Evolutionary conservation across 2,888 invertebrate genomes (phyloP).

Genomic region (Cryptus armator): DNA sequence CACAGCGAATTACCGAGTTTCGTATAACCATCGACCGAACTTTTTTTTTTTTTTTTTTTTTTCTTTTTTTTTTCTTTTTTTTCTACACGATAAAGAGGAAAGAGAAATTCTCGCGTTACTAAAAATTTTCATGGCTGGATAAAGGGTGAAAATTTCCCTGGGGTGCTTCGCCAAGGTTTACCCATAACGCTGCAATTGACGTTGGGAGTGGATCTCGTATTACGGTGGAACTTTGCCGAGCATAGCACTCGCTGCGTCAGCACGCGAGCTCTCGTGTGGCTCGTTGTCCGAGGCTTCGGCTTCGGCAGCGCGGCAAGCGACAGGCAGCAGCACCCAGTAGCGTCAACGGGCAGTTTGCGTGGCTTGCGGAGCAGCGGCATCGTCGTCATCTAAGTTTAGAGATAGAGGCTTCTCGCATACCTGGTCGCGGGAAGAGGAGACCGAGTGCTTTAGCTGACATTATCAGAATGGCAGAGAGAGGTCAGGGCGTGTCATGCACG

Average conservation of each 20-base stretch:
- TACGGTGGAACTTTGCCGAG: not conserved
- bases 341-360: constrained; percentile 23
- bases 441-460: constrained; percentile 79
- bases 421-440: constrained; percentile 61
- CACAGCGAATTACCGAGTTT: too few species aligned
- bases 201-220: not conserved
- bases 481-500: constrained; percentile 78
- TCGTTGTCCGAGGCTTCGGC: constrained; percentile 14
- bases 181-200: not conserved
- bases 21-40: too few species aligned
- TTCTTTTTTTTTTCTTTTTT: too few species aligned
- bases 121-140: not conserved
- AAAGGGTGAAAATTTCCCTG: not conserved
- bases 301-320: not conserved
- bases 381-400: constrained; percentile 80
- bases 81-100: too few species aligned
- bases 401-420: constrained; percentile 76
- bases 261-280: constrained; percentile 42
- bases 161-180: not conserved
- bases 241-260: constrained; percentile 57
- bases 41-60: too few species aligned
- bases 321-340: constrained; percentile 22
- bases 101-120: not conserved
- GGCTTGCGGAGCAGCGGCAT: constrained; percentile 35
- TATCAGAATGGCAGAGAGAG: constrained; percentile 76